These are phyloP conservation scores for Hyphantria cunea DNA, from an alignment of 1,140 invertebrate genomes.

Conservation along the genomic window DNA sequence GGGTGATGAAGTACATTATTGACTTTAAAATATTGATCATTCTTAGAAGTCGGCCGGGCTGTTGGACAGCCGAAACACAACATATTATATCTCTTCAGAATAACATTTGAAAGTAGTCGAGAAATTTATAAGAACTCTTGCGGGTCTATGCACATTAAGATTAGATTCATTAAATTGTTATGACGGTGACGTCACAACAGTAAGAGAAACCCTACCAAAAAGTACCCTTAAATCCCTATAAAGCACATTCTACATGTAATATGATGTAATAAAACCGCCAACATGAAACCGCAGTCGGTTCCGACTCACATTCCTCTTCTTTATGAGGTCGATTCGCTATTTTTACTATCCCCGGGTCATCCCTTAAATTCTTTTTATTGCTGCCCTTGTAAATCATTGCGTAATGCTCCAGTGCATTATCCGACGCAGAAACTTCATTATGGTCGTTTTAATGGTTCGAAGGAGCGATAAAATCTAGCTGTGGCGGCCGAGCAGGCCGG, in stretches of 20 bases:
- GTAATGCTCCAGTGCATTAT: conserved; percentile 77
- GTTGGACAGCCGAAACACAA: too few relatives aligned
- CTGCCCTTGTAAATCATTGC: conserved; percentile 77
- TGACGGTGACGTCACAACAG: too few relatives aligned
- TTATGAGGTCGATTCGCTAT: conserved; percentile 63
- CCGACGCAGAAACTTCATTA: conserved; percentile 77
- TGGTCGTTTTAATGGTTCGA: conserved; percentile 78
- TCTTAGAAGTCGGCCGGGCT: too few relatives aligned
- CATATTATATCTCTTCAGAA: too few relatives aligned
- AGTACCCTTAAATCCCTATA: not conserved
- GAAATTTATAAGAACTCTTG: too few relatives aligned
- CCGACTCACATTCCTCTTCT: conserved; percentile 65
- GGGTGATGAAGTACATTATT: too few relatives aligned
- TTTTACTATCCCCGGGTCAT: conserved; percentile 67
- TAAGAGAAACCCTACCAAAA: too few relatives aligned
- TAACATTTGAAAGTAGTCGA: too few relatives aligned
- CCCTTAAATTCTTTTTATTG: conserved; percentile 81
- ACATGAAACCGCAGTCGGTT: conserved; percentile 41
- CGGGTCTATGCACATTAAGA: too few relatives aligned
- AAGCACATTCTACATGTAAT: conserved; percentile 20
- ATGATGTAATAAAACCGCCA: conserved; percentile 41
- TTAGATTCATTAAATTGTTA: too few relatives aligned
- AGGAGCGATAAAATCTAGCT: conserved; percentile 78
- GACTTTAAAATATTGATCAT: too few relatives aligned
- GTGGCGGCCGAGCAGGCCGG: conserved; percentile 40